Evolutionary conservation across 53 echinoderm and acorn worm genomes (phyloP), one percentile per base, ranked within the genome.

Genomic region (Actinopyga echinites): DNA sequence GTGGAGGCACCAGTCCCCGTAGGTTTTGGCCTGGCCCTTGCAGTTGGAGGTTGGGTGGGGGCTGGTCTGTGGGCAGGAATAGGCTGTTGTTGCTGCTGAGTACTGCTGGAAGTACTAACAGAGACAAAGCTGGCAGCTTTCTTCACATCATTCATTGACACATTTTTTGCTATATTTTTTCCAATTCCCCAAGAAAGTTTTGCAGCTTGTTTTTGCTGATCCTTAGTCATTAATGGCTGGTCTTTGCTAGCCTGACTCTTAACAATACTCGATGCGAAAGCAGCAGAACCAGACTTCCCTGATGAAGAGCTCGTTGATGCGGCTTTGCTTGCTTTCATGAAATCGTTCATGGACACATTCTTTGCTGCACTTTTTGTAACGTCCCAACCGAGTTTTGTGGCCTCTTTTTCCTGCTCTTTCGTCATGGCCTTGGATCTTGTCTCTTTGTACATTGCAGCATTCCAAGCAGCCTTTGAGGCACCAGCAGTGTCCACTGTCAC

Each of bases 11-110:
- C 37, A 22, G 60, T 3, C 2, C 38, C 60, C 36, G 54, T 24
- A 7, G 89, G 85, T 57, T 90, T 85, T 42, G 93, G 93, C 64
- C 93, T 84, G 32, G 90, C 86, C 82, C 93, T 86, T 5, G 93
- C 90, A 0, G 89, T 64, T 17, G 92, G 88, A 26, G 90, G 88
- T 44, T 85, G 91, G 15, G 83, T 42, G 35, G 87, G 57, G n/a
- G 91, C 83, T 36, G 68, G 84, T 49, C 77, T 77, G 2, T 77
- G 77, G 17, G 60, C 60, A 36, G 62, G 36, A 28, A 40, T 56
- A 4, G 81, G 81, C 1, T 80, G 60, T 28, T 19, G 36, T 4
- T 36, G 63, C 12, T 35, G 21, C 8, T 59, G 36, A 62, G 8
- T 62, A 62, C 45, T 61, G 9, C 31, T 31, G 2, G 60, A 44